These are phyloP conservation scores for Oreochromis grahami DNA, from an alignment of 2,797 vertebrate genomes.

Conservation along the genomic window DNA sequence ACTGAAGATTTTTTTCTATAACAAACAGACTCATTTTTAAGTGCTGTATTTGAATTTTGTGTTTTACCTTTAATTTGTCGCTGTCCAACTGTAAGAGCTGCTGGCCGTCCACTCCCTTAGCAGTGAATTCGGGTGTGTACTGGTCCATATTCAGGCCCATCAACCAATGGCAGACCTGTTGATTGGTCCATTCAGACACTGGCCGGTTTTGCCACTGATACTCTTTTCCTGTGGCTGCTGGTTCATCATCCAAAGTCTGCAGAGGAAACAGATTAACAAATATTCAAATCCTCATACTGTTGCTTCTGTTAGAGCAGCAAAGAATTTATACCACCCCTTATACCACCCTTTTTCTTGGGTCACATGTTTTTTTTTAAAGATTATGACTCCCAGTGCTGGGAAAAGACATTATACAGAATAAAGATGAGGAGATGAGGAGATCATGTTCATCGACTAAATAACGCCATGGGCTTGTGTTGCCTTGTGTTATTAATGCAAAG, in stretches of 20 bases:
- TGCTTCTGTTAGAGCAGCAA: neutral
- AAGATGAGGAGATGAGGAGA: no score
- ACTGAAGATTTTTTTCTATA: neutral
- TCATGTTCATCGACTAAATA: neutral
- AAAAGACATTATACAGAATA: neutral
- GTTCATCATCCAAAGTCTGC: conserved; percentile 85
- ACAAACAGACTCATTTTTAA: neutral
- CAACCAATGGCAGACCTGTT: conserved; percentile 88
- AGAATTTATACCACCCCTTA: neutral
- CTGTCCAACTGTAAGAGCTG: conserved; percentile 86
- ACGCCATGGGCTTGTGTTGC: neutral
- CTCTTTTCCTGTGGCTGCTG: conserved; percentile 78
- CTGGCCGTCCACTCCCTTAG: conserved; percentile 81
- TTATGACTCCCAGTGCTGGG: neutral
- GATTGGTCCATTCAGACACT: conserved; percentile 85
- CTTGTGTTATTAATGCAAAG: neutral
- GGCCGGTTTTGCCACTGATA: conserved; percentile 89
- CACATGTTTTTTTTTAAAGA: neutral
- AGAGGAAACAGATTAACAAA: conserved; percentile 26
- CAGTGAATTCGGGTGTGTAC: conserved; percentile 83
- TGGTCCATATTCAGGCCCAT: conserved; percentile 93
- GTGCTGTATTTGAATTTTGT: neutral
- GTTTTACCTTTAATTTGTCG: conserved; percentile 83
- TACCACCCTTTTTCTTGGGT: neutral
- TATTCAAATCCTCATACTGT: neutral